Percentiles rank a stretch among this genome's conserved stretches.
These are phyloP conservation scores for Ardeotis arabs DNA, from an alignment of 2,113 vertebrate genomes.

Conservation along the genomic window DNA sequence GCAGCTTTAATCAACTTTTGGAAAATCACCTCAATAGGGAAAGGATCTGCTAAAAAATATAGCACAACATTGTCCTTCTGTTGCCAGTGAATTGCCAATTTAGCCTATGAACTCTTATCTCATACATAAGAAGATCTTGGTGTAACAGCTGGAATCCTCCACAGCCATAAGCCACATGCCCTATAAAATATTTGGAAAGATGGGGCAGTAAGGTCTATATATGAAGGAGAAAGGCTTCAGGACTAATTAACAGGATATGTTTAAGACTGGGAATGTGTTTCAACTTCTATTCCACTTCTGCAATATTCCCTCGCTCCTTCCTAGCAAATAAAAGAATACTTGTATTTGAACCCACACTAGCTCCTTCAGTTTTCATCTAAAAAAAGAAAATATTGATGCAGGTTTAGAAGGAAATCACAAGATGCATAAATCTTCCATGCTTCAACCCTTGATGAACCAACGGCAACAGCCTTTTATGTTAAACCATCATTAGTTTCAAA, in stretches of 20 bases:
- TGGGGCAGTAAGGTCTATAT: neutral
- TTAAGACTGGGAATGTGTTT: neutral
- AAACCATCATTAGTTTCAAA: neutral
- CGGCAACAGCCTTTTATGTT: neutral
- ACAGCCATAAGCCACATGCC: neutral
- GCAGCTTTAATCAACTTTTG: neutral
- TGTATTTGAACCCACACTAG: neutral
- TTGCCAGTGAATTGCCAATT: neutral
- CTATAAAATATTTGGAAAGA: neutral
- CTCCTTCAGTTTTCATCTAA: neutral
- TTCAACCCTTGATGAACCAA: neutral
- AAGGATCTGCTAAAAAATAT: neutral
- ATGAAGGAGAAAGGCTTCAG: neutral
- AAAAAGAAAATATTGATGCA: neutral
- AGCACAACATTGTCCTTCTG: neutral
- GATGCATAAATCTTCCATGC: neutral
- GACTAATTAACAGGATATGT: neutral
- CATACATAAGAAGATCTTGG: neutral
- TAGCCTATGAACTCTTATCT: neutral
- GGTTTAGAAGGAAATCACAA: neutral
- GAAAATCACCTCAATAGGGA: neutral
- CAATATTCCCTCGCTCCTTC: neutral
- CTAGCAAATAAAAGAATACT: neutral
- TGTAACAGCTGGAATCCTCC: neutral
- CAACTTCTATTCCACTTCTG: neutral